Evolutionary conservation across 2,888 invertebrate genomes (phyloP), one percentile per base, ranked within the genome.

Genomic region (Noctua janthe): DNA sequence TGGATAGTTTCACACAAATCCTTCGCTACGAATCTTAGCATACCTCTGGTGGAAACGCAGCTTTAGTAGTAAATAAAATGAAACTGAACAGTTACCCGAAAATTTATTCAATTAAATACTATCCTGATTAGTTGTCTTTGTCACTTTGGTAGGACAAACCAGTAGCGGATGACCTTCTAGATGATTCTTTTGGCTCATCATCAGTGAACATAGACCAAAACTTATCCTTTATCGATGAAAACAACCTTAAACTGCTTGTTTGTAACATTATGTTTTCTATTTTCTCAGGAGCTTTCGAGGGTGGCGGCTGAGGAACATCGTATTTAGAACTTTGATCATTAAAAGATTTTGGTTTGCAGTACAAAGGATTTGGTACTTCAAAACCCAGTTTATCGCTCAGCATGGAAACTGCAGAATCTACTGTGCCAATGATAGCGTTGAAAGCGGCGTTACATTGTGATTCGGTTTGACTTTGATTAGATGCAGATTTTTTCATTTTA

Each of bases 141-240:
- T 88, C 90, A 54, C 81, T 84, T 39, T 87, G 83, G 49, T 71
- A 75, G 7, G 62, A 66, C 17, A 70, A 17, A 17, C 75, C 62
- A 13, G 66, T 62, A 3, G 66, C 35, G 7, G 76, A 73, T n/a
- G 80, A 83, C 15, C 2, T 39, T 47, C 2, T 23, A 4, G 74
- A 77, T 15, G 23, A 49, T 43, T 15, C 8, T 8, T 17, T 71
- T 54, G 51, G 54, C 29, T 20, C 43, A 13, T 77, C 71, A 23
- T 92, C 91, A 35, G 83, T 71, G 71, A 94, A 94, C 69, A 94
- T 91, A 2, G 94, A 92, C 66, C 84, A 91, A 59, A 94, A 89
- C 80, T 89, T 94, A 3, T 91, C 90, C 75, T 91, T 94, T 51
- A 94, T 90, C 0, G 90, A 76, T 59, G 90, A 83, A 56, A 94